Conservation (phyloP, 2,797 vertebrate species). For the Notolepis coatsorum region DNA sequence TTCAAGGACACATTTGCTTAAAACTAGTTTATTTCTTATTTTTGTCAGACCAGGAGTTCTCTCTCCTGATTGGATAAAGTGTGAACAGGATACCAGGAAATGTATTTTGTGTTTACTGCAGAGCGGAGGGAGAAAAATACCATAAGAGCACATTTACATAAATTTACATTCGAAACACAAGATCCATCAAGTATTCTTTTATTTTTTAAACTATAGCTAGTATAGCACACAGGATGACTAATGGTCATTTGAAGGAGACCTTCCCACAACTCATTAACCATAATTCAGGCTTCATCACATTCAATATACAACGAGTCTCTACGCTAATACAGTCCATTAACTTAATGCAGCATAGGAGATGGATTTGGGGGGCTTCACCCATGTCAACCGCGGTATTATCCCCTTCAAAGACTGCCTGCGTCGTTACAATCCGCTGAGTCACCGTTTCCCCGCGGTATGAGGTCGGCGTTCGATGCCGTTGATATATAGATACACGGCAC, state of each 20-base stretch:
- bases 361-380: slow-evolving; percentile 42
- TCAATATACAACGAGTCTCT: slow-evolving; percentile 12
- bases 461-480: slow-evolving; percentile 55
- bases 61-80: too few relatives aligned
- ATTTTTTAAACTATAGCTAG: not conserved
- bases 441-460: slow-evolving; percentile 54
- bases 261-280: too few relatives aligned
- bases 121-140: too few relatives aligned
- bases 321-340: slow-evolving; percentile 54
- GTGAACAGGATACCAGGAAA: too few relatives aligned
- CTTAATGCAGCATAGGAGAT: slow-evolving; percentile 59
- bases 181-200: too few relatives aligned
- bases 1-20: too few relatives aligned
- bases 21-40: too few relatives aligned
- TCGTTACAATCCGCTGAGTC: slow-evolving; percentile 63
- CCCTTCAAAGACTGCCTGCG: slow-evolving; percentile 40
- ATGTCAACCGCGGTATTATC: slow-evolving; percentile 45
- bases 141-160: too few relatives aligned
- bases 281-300: slow-evolving; percentile 30
- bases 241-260: too few relatives aligned
- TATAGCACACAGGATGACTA: not conserved
- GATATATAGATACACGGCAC: slow-evolving; percentile 21
- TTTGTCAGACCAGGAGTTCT: too few relatives aligned
- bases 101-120: too few relatives aligned
- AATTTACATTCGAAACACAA: too few relatives aligned